Evolutionary conservation across 2,888 invertebrate genomes (phyloP).

Genomic region (Mythimna lalbum): DNA sequence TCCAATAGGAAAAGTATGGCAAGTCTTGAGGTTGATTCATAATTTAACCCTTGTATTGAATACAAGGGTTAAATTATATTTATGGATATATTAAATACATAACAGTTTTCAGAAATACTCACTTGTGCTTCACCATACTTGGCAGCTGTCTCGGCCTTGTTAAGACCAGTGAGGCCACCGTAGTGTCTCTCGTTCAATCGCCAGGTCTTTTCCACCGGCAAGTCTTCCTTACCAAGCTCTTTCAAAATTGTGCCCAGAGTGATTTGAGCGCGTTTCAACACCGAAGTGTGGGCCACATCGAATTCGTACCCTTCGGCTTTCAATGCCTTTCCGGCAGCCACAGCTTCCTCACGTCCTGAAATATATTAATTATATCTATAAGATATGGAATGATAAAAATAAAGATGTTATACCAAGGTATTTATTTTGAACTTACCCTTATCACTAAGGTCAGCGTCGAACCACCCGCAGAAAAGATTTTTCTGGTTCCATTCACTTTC

Average conservation of each 20-base stretch:
- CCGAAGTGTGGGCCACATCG: conserved; percentile 95
- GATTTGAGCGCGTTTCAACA: conserved; percentile 94
- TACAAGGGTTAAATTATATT: neutral
- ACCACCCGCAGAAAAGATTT: conserved; percentile 94
- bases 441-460: conserved; percentile 92
- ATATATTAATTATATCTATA: neutral
- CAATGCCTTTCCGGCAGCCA: conserved; percentile 93
- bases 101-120: conserved; percentile 24
- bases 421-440: conserved; percentile 88
- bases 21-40: neutral
- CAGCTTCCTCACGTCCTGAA: conserved; percentile 92
- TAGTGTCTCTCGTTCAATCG: conserved; percentile 97
- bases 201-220: conserved; percentile 94
- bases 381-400: neutral
- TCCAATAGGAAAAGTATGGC: neutral
- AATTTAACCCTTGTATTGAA: too few relatives aligned
- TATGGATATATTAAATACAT: neutral
- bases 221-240: conserved; percentile 92
- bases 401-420: neutral
- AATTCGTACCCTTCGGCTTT: conserved; percentile 93
- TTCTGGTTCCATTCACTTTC: conserved; percentile 94
- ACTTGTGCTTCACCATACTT: conserved; percentile 96
- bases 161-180: conserved; percentile 95
- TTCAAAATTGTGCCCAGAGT: conserved; percentile 93
- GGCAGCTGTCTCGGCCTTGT: conserved; percentile 96